These are phyloP conservation scores for Leptopilina drosophilae DNA, from an alignment of 2,888 invertebrate species.

Conservation along the genomic window DNA sequence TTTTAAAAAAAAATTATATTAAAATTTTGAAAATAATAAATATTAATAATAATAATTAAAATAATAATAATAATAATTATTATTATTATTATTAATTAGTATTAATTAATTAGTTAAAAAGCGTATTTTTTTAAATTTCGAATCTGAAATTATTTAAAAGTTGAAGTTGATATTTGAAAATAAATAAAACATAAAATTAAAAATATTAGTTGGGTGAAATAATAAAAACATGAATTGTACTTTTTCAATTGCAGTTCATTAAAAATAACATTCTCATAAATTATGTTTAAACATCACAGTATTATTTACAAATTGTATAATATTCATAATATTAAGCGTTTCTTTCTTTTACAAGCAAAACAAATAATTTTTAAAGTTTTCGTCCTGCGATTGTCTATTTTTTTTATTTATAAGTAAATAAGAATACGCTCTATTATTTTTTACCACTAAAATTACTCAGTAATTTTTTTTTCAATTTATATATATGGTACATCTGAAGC, in stretches of 20 bases:
- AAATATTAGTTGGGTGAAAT: neutral
- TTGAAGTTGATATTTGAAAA: no score
- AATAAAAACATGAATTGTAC: constrained; percentile 9
- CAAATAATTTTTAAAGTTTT: neutral
- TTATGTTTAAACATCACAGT: constrained; percentile 63
- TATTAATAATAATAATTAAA: no score
- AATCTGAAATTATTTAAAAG: no score
- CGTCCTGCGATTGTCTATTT: constrained; percentile 46
- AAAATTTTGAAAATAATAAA: no score
- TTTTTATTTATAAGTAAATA: constrained; percentile 24
- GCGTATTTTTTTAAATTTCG: no score
- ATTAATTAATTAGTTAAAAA: no score
- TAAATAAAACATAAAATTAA: no score
- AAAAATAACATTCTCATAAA: constrained; percentile 65
- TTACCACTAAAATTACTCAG: constrained; percentile 13
- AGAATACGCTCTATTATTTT: constrained; percentile 5
- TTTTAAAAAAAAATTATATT: no score
- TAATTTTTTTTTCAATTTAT: neutral
- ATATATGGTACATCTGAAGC: constrained; percentile 6
- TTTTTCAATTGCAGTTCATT: constrained; percentile 62
- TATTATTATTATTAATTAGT: no score
- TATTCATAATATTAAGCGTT: constrained; percentile 14
- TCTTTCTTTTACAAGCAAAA: constrained; percentile 21
- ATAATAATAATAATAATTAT: no score
- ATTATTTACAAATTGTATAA: constrained; percentile 49